Conservation (phyloP, 2,797 vertebrate species). For the Poeciliopsis paucimaculata region DNA sequence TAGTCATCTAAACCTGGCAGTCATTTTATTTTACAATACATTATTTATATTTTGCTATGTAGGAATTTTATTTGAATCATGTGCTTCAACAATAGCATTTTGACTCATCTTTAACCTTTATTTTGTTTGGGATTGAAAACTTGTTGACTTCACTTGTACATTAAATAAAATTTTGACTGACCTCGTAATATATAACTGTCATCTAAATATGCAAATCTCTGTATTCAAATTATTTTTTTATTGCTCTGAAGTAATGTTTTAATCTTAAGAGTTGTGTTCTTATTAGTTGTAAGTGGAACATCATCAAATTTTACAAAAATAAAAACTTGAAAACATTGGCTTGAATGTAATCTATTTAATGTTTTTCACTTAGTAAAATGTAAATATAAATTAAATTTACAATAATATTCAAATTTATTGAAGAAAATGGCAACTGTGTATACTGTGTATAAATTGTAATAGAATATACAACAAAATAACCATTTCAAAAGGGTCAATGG, state of each 20-base stretch:
- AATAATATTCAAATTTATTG: not conserved
- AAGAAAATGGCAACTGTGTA: too few species aligned
- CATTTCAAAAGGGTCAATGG: not conserved
- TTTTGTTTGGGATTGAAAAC: not conserved
- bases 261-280: not conserved
- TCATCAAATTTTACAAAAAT: not conserved
- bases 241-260: not conserved
- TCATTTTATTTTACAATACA: not conserved
- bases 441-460: not conserved
- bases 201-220: not conserved
- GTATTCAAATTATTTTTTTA: not conserved
- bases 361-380: not conserved
- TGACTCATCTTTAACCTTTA: not conserved
- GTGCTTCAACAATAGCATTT: not conserved
- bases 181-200: not conserved
- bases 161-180: not conserved
- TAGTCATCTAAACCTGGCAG: slow-evolving; percentile 46
- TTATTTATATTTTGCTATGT: slow-evolving; percentile 2
- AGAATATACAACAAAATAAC: not conserved
- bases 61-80: not conserved
- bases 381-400: not conserved
- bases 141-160: not conserved
- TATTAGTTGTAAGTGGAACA: not conserved
- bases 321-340: not conserved
- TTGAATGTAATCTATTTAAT: not conserved